Evolutionary conservation across 2,888 invertebrate species (phyloP).

Genomic region (Lapara coniferarum): DNA sequence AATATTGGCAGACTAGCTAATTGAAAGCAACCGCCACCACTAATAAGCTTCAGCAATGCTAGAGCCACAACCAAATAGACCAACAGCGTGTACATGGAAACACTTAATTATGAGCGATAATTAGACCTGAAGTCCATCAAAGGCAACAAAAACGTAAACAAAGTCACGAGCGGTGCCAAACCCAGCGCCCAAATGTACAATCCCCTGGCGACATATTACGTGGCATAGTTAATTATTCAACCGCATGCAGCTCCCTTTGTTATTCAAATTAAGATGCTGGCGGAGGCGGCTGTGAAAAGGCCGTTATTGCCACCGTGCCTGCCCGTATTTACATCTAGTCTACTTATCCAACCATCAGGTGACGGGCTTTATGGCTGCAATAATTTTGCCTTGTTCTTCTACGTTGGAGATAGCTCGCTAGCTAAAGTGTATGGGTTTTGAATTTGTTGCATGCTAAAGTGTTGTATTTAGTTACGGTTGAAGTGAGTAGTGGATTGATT

Average conservation of each 20-base stretch:
- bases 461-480: too few relatives aligned
- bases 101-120: background rate
- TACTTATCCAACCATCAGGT: slow-evolving; percentile 24
- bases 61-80: background rate
- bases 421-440: background rate
- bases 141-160: slow-evolving; percentile 11
- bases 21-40: too few relatives aligned
- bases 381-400: slow-evolving; percentile 19
- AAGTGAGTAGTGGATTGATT: too few relatives aligned
- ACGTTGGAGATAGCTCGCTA: background rate
- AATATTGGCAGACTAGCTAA: too few relatives aligned
- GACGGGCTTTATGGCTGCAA: slow-evolving; percentile 14
- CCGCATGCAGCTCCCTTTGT: slow-evolving; percentile 70
- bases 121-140: background rate
- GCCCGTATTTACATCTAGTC: slow-evolving; percentile 19
- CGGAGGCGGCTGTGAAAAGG: slow-evolving; percentile 16
- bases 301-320: slow-evolving; percentile 21
- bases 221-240: slow-evolving; percentile 63
- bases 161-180: slow-evolving; percentile 20
- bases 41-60: too few relatives aligned
- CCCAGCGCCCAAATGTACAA: slow-evolving; percentile 12
- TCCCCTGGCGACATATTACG: slow-evolving; percentile 23
- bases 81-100: too few relatives aligned
- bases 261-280: slow-evolving; percentile 61
- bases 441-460: too few relatives aligned